A percentile compares a stretch with the other conserved stretches of the same genome.
phyloP scores from a whole-genome alignment of 2,797 vertebrate genomes.

The Sarcoramphus papa region DNA sequence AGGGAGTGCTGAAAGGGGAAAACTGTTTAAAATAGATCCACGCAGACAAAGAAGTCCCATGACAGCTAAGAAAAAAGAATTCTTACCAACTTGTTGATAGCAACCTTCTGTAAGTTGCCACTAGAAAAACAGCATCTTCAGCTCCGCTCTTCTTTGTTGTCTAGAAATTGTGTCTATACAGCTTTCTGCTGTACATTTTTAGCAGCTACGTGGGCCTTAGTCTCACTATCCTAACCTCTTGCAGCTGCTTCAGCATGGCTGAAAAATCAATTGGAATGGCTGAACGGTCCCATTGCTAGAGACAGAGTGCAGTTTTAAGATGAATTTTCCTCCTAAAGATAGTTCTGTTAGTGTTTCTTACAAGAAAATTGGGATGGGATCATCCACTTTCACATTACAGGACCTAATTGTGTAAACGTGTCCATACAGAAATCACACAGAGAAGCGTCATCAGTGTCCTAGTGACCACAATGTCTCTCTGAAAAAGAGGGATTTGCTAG shows the following conservation, averaged over 20 bases:
- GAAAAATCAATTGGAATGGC: background rate
- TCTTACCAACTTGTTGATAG: slow-evolving; percentile 11
- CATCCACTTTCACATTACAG: background rate
- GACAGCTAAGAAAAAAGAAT: background rate
- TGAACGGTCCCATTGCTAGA: background rate
- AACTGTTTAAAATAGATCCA: background rate
- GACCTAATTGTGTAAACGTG: background rate
- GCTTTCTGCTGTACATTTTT: background rate
- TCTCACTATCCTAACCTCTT: background rate
- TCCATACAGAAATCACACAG: background rate
- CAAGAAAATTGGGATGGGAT: background rate
- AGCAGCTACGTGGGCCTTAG: background rate
- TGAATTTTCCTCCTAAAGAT: background rate
- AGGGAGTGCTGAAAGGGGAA: background rate
- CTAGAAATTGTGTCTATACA: background rate
- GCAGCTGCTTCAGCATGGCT: background rate
- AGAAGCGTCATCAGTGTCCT: background rate
- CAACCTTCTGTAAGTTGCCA: background rate
- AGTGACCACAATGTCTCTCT: background rate
- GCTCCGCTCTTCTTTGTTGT: background rate
- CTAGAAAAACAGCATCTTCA: background rate
- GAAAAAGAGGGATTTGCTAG: slow-evolving; percentile 2
- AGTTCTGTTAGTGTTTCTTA: background rate
- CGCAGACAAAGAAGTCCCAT: background rate
- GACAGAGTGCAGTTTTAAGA: background rate